phyloP scores from a whole-genome alignment of 2,113 vertebrate species.

The Dasyprocta punctata region DNA sequence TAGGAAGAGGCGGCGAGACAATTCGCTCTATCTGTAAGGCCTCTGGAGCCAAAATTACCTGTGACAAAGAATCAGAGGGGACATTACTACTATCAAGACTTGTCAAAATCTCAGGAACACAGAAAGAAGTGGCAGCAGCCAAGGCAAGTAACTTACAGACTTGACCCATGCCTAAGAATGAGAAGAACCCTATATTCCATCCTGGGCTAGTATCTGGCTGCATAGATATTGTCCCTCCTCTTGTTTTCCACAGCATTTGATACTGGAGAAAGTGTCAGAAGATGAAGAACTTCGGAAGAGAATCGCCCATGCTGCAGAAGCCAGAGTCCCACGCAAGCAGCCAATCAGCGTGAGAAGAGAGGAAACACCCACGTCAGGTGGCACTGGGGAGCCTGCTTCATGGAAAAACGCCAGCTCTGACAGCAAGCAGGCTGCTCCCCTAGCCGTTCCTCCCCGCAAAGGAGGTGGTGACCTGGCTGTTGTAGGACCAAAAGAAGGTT shows the following conservation, averaged over 20 bases:
- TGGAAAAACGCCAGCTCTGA: conserved; percentile 21
- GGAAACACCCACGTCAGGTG: not conserved
- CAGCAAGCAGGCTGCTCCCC: not conserved
- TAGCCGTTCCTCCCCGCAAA: fast-evolving
- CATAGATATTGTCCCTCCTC: not conserved
- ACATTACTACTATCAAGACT: conserved; percentile 75
- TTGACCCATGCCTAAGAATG: not conserved
- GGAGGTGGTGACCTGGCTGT: conserved; percentile 37
- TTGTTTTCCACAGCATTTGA: conserved; percentile 85
- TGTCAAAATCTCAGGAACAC: conserved; percentile 90
- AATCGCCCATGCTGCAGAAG: conserved; percentile 87
- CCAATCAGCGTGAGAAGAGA: conserved; percentile 78
- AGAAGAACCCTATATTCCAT: not conserved
- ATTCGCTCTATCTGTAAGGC: conserved; percentile 90
- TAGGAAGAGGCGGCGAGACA: conserved; percentile 93
- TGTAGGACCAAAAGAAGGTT: conserved; percentile 74
- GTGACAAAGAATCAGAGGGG: conserved; percentile 81
- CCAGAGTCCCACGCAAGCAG: conserved; percentile 87
- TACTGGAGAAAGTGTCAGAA: conserved; percentile 90
- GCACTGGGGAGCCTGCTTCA: conserved; percentile 46
- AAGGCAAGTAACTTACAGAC: conserved; percentile 86
- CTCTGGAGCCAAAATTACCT: conserved; percentile 90
- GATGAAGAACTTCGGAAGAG: conserved; percentile 87
- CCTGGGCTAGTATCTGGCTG: not conserved
- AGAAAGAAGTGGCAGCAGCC: conserved; percentile 88